Base-by-base conservation (phyloP, 2,797 vertebrate species). In the Nasua narica region DNA sequence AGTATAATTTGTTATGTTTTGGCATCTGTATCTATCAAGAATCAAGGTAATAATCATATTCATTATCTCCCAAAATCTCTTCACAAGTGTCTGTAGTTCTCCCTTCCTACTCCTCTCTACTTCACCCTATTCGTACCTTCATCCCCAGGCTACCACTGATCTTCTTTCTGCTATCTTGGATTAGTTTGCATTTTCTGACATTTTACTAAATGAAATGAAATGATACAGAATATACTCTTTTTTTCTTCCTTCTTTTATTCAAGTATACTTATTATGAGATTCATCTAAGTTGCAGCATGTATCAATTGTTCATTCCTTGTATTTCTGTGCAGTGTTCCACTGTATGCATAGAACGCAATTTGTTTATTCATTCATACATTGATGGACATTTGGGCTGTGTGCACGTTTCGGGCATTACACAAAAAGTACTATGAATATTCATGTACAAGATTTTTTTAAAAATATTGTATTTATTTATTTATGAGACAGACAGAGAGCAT, bases 71-170 rank as follows among this genome's bases (percentile, higher is more conserved):
- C 12, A 7, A 5, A 7, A 54, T 87, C 29, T 82, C 48, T n/a
- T 50, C 5, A 46, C 35, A 62, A 11, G 2, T 27, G 18, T 5
- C 46, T 18, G 4, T 60, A 18, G 25, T 32, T 21, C 4, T 23
- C 76, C 3, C 7, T 1, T 69, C 50, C 32, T n/a, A 52, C 3
- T 10, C 3, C 0, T 62, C n/a, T 40, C 37, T 11, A 2, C 10
- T 0, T 56, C 29, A 35, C 5, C 8, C 5, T 3, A 19, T 27
- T 40, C 25, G 12, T 60, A 5, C 2, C 1, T 8, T 25, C 1
- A 2, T 43, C 3, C 2, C 60, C 16, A n/a, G 18, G 40, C 35
- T 70, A 27, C 9, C n/a, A 18, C 2, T 14, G 8, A 23, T 72
- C 4, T 92, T 60, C 16, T 50, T 54, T 74, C 43, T 72, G 2